Percentiles rank a stretch among this genome's conserved stretches.
Evolutionary conservation across 2,113 vertebrate genomes (phyloP).

Genomic region (Procavia capensis): DNA sequence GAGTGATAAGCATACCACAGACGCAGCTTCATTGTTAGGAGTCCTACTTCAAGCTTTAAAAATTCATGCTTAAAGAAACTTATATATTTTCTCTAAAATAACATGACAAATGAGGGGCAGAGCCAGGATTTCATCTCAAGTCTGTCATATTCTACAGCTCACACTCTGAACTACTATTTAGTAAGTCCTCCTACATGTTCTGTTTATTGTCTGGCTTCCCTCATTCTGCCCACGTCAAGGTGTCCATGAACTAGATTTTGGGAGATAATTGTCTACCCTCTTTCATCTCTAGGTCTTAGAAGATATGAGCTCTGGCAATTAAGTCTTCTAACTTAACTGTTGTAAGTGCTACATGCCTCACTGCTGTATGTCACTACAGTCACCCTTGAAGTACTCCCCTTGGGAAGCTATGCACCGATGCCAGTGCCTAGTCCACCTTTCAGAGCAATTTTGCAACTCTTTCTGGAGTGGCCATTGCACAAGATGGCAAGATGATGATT

Average conservation of each 20-base stretch:
- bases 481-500: too few species aligned
- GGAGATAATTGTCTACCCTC: neutral
- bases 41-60: slow-evolving; percentile 25
- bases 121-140: neutral
- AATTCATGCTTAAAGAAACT: neutral
- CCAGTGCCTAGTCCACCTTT: too few species aligned
- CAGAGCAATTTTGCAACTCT: too few species aligned
- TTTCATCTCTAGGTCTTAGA: neutral
- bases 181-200: neutral
- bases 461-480: too few species aligned
- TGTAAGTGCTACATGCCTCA: too few species aligned
- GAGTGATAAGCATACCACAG: neutral
- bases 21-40: slow-evolving; percentile 1
- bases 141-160: neutral
- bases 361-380: too few species aligned
- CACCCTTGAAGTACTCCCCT: too few species aligned
- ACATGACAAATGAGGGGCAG: neutral
- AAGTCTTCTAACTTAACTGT: too few species aligned
- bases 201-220: neutral
- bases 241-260: neutral
- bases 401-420: too few species aligned
- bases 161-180: neutral
- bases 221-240: neutral
- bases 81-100: slow-evolving; percentile 14
- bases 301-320: too few species aligned